These are phyloP conservation scores for Osmoderma eremita DNA, from an alignment of 2,888 invertebrate species.

Conservation along the genomic window DNA sequence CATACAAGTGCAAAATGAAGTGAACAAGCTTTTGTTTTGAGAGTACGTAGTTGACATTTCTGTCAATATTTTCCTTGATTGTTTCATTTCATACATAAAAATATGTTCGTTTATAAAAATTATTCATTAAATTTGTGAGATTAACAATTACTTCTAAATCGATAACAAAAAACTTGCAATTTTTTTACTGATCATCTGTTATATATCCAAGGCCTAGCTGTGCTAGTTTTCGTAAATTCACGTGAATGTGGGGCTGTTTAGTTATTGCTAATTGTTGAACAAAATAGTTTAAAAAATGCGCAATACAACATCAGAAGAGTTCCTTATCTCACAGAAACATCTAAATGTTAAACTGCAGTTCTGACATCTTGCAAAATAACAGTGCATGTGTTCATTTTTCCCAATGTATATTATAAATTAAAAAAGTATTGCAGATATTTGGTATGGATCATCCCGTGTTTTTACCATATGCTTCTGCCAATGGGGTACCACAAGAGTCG, in stretches of 20 bases:
- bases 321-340: constrained; percentile 31
- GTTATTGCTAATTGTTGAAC: constrained; percentile 32
- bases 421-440: constrained; percentile 43
- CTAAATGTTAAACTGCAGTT: constrained; percentile 36
- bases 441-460: constrained; percentile 83
- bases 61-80: constrained; percentile 51
- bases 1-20: constrained; percentile 51
- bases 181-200: constrained; percentile 46
- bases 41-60: constrained; percentile 56
- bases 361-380: constrained; percentile 40
- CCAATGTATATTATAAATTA: constrained; percentile 44
- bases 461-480: constrained; percentile 73
- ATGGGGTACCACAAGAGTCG: constrained; percentile 84
- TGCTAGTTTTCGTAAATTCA: constrained; percentile 40
- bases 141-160: constrained; percentile 34
- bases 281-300: constrained; percentile 32
- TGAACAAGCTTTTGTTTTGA: constrained; percentile 57
- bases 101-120: constrained; percentile 37
- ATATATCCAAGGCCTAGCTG: constrained; percentile 40
- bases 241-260: constrained; percentile 34
- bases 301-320: constrained; percentile 27
- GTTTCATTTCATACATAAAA: constrained; percentile 37
- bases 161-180: constrained; percentile 39
- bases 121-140: constrained; percentile 39
- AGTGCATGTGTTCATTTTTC: constrained; percentile 42